Base-by-base conservation (phyloP, 2,113 vertebrate species). In the Scalopus aquaticus region DNA sequence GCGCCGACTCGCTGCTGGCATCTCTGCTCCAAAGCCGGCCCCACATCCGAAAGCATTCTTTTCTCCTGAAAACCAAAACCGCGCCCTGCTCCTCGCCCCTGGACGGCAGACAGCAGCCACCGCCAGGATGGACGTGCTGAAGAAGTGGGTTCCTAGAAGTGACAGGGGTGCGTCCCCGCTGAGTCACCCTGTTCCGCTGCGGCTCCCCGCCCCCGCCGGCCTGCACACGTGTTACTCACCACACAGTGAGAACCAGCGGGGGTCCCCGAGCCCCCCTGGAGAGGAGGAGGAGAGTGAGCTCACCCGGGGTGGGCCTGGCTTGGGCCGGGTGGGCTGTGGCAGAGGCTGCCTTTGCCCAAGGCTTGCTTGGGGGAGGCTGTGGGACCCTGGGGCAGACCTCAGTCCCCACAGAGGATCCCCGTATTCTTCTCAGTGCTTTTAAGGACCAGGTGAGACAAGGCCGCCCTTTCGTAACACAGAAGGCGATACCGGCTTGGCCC, bases 61-160 rank as follows among this genome's bases (percentile, higher is more conserved):
- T 86, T 13, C 60, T 39, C 49, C 16, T 17, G 15, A 65, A 24
- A 73, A 65, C 39, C 37, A 30, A 2, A 15, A 44, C 44, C 54
- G 42, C 58, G 44, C 73, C 30, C 67, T 22, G 35, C n/a, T 37
- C 1, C 80, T 16, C 13, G 1, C 54, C 70, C 70, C 15, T 37
- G 15, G 49, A 30, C 54, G 70, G 35, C n/a, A 69, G 51, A 35
- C 17, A 88, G 90, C n/a, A 93, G 65, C 46, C 19, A 65, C 80
- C 79, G 7, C 76, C 11, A 39, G 58, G n/a, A 2, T 65, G 77
- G 93, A 86, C 5, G 62, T 9, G 56, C 87, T 62, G 4, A 32
- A 82, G 37, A 62, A 51, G 83, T 54, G 81, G 78, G 73, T 83
- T 96, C 95, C 90, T 92, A 77, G 96, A 88, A 96, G 65, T 62